Conservation (phyloP, 2,113 vertebrate species). For the Trichechus manatus region DNA sequence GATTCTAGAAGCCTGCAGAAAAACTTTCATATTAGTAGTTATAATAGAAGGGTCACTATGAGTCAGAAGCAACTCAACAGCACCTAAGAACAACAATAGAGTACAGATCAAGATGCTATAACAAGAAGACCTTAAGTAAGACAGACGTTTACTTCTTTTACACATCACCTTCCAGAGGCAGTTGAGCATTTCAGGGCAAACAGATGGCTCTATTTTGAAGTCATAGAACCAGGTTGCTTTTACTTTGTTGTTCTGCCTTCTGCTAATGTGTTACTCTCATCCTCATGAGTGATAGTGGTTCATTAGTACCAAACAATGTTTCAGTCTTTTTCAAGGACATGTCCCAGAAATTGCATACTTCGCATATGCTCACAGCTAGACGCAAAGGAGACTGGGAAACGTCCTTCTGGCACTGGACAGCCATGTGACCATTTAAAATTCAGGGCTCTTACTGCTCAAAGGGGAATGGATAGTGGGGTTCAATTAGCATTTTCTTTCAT, state of each 20-base stretch:
- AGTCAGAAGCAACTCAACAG: too few species aligned
- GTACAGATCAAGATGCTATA: background rate
- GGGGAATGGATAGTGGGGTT: background rate
- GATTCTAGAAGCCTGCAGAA: background rate
- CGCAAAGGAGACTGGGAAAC: background rate
- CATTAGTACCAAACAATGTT: background rate
- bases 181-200: background rate
- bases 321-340: background rate
- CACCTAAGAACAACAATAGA: background rate
- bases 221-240: background rate
- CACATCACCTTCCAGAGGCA: background rate
- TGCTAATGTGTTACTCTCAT: background rate
- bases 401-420: background rate
- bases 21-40: background rate
- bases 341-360: background rate
- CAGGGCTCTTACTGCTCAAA: background rate
- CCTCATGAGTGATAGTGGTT: background rate
- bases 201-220: background rate
- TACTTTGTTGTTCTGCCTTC: background rate
- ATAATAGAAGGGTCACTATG: background rate
- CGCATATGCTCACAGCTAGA: background rate
- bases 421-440: background rate
- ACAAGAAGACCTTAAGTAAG: background rate
- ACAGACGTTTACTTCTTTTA: background rate
- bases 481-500: background rate